Conservation (phyloP, 2,113 vertebrate genomes). For the Myotis davidii region DNA sequence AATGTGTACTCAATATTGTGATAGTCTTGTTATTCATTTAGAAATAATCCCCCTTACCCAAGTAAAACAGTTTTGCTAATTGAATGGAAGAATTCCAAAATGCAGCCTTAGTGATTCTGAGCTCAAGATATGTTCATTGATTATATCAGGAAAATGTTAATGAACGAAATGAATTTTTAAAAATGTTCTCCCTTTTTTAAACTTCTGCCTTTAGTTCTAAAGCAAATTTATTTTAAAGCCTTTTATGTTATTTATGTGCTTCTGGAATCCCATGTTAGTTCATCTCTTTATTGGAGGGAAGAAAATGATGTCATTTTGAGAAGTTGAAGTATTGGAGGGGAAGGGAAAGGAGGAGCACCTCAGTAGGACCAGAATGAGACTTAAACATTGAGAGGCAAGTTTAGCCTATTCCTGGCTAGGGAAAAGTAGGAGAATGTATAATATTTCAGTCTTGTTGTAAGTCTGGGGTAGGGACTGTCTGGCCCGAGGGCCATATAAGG, state of each 20-base stretch:
- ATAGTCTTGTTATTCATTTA: background rate
- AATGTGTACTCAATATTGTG: background rate
- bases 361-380: background rate
- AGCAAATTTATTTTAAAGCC: background rate
- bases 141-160: background rate
- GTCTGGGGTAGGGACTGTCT: no score
- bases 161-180: slow-evolving; percentile 10
- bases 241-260: background rate
- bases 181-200: background rate
- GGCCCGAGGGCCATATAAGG: no score
- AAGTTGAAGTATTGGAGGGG: background rate
- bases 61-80: background rate
- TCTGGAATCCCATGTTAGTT: slow-evolving; percentile 17
- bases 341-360: background rate
- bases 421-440: background rate
- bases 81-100: slow-evolving; percentile 19
- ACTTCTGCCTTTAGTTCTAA: background rate
- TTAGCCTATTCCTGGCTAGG: background rate
- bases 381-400: slow-evolving; percentile 16
- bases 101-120: background rate
- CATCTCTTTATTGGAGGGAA: background rate
- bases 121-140: background rate
- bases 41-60: background rate
- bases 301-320: background rate
- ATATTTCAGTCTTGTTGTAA: background rate